Conservation (phyloP, 2,797 vertebrate species). For the Sparus aurata region DNA sequence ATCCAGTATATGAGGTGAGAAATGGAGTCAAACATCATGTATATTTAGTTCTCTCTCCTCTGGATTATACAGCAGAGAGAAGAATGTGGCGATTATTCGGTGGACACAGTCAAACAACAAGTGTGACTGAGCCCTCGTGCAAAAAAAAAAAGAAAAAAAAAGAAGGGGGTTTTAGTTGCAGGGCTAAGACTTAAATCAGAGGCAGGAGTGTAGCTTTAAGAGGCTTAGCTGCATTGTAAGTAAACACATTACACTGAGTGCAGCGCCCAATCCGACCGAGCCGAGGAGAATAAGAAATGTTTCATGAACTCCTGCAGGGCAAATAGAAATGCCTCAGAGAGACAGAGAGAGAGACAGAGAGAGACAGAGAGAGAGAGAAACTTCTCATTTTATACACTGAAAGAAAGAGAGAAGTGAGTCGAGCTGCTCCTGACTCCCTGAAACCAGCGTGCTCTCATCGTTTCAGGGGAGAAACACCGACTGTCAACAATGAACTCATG, state of each 20-base stretch:
- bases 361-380: constrained; percentile 8
- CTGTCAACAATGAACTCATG: constrained; percentile 19
- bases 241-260: constrained; percentile 64
- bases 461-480: constrained; percentile 13
- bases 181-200: constrained; percentile 62
- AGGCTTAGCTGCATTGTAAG: constrained; percentile 60
- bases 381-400: constrained; percentile 29
- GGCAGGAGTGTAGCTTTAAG: constrained; percentile 63
- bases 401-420: not conserved
- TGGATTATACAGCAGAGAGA: constrained; percentile 33
- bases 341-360: not conserved
- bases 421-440: constrained; percentile 23
- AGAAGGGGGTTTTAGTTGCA: constrained; percentile 25
- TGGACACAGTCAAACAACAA: constrained; percentile 46
- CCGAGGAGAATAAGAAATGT: constrained; percentile 46
- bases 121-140: constrained; percentile 27
- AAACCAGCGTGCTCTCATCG: not conserved
- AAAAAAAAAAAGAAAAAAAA: constrained; percentile 36
- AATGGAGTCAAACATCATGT: not conserved
- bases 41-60: not conserved
- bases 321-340: constrained; percentile 40
- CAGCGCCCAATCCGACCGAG: constrained; percentile 13
- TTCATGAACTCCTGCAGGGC: constrained; percentile 45
- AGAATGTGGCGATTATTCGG: constrained; percentile 48
- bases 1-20: not conserved